Evolutionary conservation across 1,140 invertebrate species (phyloP).

Genomic region (Acromyrmex heyeri): DNA sequence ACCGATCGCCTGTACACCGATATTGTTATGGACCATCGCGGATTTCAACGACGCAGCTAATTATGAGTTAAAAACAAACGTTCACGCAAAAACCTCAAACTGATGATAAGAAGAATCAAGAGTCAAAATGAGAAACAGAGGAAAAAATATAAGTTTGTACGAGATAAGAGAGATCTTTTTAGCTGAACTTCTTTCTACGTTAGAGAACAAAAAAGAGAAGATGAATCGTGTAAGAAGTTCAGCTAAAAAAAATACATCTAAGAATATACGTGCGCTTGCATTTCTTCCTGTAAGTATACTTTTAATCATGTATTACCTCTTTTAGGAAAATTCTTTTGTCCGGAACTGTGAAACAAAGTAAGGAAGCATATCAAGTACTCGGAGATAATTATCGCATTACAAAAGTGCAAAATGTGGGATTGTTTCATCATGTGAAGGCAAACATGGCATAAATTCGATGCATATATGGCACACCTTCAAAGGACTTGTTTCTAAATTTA

Average conservation of each 20-base stretch:
- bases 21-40: no score
- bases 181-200: no score
- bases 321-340: not conserved
- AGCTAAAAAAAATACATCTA: no score
- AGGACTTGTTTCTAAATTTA: not conserved
- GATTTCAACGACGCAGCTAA: not conserved
- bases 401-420: not conserved
- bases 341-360: no score
- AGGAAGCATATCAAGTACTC: not conserved
- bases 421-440: not conserved
- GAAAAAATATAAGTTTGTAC: not conserved
- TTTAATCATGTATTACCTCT: constrained; percentile 6
- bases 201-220: no score
- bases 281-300: not conserved
- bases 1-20: not conserved
- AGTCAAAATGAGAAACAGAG: not conserved
- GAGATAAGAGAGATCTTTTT: not conserved
- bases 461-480: constrained; percentile 20
- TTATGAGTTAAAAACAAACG: not conserved
- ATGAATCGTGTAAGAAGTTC: no score
- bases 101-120: not conserved
- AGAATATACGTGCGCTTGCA: no score
- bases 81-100: not conserved
- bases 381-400: constrained; percentile 4
- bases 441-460: not conserved